A percentile compares a stretch with the other conserved stretches of the same genome.
Evolutionary conservation across 1,140 invertebrate species (phyloP).

Genomic region (Anoplophora glabripennis): DNA sequence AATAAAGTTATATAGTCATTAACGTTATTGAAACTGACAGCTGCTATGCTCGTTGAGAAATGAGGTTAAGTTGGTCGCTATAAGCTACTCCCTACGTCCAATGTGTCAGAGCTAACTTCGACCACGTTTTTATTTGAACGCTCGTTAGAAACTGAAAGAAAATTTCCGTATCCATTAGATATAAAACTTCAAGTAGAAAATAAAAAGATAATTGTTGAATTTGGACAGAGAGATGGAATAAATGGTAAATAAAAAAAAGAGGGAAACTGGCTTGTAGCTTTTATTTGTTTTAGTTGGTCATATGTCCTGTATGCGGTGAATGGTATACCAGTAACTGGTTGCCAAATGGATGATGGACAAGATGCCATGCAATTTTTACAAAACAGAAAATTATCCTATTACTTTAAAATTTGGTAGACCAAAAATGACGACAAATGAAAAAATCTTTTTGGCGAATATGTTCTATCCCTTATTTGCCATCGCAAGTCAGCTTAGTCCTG

Average conservation of each 20-base stretch:
- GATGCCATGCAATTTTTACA: constrained; percentile 76
- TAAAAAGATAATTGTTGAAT: constrained; percentile 89
- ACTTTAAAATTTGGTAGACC: constrained; percentile 83
- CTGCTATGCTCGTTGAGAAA: too few relatives aligned
- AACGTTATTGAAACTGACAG: too few relatives aligned
- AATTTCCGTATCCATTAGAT: constrained; percentile 88
- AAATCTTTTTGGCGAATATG: constrained; percentile 92
- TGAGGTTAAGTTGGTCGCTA: too few relatives aligned
- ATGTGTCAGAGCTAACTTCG: too few relatives aligned
- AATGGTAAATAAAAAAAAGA: constrained; percentile 62
- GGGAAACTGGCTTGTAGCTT: constrained; percentile 24
- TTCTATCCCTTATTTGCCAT: constrained; percentile 95
- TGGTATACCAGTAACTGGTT: constrained; percentile 73
- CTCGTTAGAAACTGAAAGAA: constrained; percentile 90
- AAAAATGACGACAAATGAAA: constrained; percentile 94
- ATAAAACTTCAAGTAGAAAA: constrained; percentile 86
- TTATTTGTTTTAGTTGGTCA: constrained; percentile 78
- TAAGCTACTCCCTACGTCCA: too few relatives aligned
- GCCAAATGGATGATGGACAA: constrained; percentile 79
- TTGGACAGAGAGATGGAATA: constrained; percentile 91
- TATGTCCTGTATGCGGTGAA: constrained; percentile 83
- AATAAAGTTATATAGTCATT: too few relatives aligned
- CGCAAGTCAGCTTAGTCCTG: constrained; percentile 94
- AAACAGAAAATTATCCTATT: constrained; percentile 73
- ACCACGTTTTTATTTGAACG: too few relatives aligned